Evolutionary conservation across 2,797 vertebrate species (phyloP).

Genomic region (Malacoctenus gilli): DNA sequence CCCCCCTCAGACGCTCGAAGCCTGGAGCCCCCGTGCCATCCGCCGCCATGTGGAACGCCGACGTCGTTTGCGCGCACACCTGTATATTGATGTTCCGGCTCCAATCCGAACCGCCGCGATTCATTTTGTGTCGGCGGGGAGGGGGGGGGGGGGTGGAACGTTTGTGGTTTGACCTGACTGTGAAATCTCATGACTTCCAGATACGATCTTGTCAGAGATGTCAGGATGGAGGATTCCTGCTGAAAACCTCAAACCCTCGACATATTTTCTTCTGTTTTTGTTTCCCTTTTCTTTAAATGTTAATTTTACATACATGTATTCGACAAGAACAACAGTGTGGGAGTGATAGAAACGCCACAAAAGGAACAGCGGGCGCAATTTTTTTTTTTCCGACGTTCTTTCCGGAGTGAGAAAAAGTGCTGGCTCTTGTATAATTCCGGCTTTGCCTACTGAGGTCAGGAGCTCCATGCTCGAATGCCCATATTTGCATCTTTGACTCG

Average conservation of each 20-base stretch:
- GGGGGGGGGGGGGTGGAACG: too few relatives aligned
- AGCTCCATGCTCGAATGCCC: conserved; percentile 53
- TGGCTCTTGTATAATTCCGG: conserved; percentile 58
- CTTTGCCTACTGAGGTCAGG: conserved; percentile 61
- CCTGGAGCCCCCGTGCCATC: conserved; percentile 25
- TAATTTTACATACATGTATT: conserved; percentile 25
- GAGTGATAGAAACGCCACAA: too few relatives aligned
- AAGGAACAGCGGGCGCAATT: too few relatives aligned
- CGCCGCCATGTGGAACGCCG: conserved; percentile 37
- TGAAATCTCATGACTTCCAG: conserved; percentile 47
- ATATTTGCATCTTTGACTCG: conserved; percentile 72
- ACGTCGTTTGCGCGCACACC: conserved; percentile 31
- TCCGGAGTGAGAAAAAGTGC: conserved; percentile 43
- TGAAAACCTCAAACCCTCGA: conserved; percentile 30
- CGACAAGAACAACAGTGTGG: too few relatives aligned
- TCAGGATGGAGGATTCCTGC: conserved; percentile 37
- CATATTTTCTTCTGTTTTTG: conserved; percentile 29
- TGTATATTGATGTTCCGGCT: conserved; percentile 47
- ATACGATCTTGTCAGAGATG: conserved; percentile 52
- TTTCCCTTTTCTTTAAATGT: conserved; percentile 10
- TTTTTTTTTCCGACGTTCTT: too few relatives aligned
- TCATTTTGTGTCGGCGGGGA: conserved; percentile 41
- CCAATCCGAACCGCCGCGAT: conserved; percentile 26
- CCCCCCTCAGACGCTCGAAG: conserved; percentile 18
- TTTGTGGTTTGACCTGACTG: conserved; percentile 43